Evolutionary conservation across 2,888 invertebrate species (phyloP).

Genomic region (Pristionchus exspectatus): DNA sequence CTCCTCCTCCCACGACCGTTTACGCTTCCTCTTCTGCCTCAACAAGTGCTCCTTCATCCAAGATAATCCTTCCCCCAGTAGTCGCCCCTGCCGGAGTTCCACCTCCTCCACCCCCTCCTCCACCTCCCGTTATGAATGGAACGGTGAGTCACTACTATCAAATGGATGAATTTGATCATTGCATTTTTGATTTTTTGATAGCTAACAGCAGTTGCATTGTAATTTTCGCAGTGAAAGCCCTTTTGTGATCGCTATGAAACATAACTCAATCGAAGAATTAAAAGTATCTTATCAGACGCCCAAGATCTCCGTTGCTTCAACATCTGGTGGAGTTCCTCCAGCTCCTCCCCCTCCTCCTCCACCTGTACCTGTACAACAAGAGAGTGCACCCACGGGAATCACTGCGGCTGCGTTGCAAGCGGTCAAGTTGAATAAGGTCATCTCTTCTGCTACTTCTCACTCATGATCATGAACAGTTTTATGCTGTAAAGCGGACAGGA

Average conservation of each 20-base stretch:
- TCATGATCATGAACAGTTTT: too few relatives aligned
- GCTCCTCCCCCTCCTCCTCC: constrained; percentile 79
- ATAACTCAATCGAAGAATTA: not conserved
- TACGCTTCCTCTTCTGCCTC: constrained; percentile 56
- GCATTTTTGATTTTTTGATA: not conserved
- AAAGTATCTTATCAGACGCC: not conserved
- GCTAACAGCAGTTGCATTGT: too few relatives aligned
- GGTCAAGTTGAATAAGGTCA: constrained; percentile 62
- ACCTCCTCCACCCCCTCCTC: constrained; percentile 79
- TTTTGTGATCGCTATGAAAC: not conserved
- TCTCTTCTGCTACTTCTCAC: not conserved
- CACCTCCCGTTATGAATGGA: constrained; percentile 61
- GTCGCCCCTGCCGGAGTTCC: constrained; percentile 61
- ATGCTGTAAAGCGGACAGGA: not conserved
- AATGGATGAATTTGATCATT: not conserved
- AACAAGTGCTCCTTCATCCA: constrained; percentile 40
- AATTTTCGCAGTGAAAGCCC: too few relatives aligned
- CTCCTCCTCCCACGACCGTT: constrained; percentile 56
- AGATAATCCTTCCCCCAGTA: constrained; percentile 44
- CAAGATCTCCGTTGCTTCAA: constrained; percentile 59
- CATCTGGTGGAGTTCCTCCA: constrained; percentile 63
- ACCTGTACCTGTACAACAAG: constrained; percentile 79
- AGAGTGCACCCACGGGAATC: constrained; percentile 58
- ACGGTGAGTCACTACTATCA: not conserved
- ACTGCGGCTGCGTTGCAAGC: constrained; percentile 64